These are phyloP conservation scores for Leptinotarsa juncta DNA, from an alignment of 2,888 invertebrate genomes.

Conservation along the genomic window DNA sequence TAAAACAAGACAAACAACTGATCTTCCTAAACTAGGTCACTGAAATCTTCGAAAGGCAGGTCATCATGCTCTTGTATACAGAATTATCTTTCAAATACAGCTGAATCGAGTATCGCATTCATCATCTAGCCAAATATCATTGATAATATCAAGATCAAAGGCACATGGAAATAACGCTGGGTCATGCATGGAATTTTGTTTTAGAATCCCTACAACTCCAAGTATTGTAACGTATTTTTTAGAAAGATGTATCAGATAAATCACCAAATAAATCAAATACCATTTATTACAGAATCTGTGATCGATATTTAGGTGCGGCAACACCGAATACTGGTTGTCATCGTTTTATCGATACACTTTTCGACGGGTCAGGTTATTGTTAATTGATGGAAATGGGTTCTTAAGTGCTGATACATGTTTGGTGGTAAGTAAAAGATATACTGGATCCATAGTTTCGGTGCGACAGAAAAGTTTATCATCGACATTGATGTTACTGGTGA, in stretches of 20 bases:
- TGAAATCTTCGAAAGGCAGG: too few relatives aligned
- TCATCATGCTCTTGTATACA: too few relatives aligned
- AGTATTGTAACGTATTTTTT: background rate
- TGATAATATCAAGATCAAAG: too few relatives aligned
- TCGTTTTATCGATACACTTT: constrained; percentile 26
- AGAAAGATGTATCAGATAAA: background rate
- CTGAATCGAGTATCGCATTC: too few relatives aligned
- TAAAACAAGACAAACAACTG: too few relatives aligned
- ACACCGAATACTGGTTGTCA: constrained; percentile 21
- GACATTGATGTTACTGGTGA: constrained; percentile 15
- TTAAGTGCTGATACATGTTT: constrained; percentile 50
- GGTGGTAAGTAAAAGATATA: constrained; percentile 32
- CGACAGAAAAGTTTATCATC: constrained; percentile 11
- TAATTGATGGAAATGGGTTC: constrained; percentile 48
- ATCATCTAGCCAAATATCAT: too few relatives aligned
- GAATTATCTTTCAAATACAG: too few relatives aligned
- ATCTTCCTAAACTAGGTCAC: too few relatives aligned
- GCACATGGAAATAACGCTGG: too few relatives aligned
- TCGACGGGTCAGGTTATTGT: constrained; percentile 26
- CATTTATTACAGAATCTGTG: background rate
- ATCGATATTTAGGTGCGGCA: constrained; percentile 10
- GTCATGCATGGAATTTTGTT: too few relatives aligned
- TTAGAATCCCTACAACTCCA: too few relatives aligned
- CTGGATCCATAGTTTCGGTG: constrained; percentile 34
- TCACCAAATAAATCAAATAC: background rate